phyloP scores from a whole-genome alignment of 2,797 vertebrate genomes.

The Rhinoraja longicauda region DNA sequence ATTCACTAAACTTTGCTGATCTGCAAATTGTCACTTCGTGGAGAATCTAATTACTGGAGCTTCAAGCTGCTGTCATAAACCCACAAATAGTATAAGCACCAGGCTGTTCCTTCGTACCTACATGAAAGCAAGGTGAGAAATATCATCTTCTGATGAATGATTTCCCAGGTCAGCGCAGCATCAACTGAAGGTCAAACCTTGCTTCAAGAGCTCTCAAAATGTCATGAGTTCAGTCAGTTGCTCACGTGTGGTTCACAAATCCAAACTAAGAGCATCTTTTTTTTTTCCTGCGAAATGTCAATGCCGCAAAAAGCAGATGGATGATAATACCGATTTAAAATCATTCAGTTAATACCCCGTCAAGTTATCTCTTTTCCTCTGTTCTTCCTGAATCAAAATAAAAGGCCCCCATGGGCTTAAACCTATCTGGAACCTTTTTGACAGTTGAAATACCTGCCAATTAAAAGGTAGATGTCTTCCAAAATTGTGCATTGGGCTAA shows the following conservation, averaged over 20 bases:
- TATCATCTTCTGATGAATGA: slow-evolving; percentile 15
- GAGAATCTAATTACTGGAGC: slow-evolving; percentile 34
- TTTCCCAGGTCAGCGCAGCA: slow-evolving; percentile 18
- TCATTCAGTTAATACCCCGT: not conserved
- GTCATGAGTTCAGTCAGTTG: slow-evolving; percentile 5
- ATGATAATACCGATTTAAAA: not conserved
- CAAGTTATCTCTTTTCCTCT: not conserved
- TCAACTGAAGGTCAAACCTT: slow-evolving; percentile 29
- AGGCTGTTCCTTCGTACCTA: not conserved
- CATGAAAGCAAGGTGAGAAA: slow-evolving; percentile 30
- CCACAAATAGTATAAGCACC: slow-evolving; percentile 30
- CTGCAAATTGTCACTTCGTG: slow-evolving; percentile 38
- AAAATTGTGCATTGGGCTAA: not conserved
- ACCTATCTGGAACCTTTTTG: not conserved
- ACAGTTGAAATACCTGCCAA: not conserved
- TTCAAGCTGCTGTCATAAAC: slow-evolving; percentile 29
- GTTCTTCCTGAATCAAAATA: not conserved
- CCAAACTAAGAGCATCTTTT: not conserved
- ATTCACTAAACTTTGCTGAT: slow-evolving; percentile 38
- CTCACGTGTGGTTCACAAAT: not conserved
- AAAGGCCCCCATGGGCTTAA: not conserved
- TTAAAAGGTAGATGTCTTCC: not conserved
- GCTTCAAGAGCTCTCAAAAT: slow-evolving; percentile 21
- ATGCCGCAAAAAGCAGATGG: not conserved
- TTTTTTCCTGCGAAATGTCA: not conserved